A percentile compares a stretch with the other conserved stretches of the same genome.
Conservation (phyloP, 2,888 invertebrate genomes). For the Copidosoma aretas region DNA sequence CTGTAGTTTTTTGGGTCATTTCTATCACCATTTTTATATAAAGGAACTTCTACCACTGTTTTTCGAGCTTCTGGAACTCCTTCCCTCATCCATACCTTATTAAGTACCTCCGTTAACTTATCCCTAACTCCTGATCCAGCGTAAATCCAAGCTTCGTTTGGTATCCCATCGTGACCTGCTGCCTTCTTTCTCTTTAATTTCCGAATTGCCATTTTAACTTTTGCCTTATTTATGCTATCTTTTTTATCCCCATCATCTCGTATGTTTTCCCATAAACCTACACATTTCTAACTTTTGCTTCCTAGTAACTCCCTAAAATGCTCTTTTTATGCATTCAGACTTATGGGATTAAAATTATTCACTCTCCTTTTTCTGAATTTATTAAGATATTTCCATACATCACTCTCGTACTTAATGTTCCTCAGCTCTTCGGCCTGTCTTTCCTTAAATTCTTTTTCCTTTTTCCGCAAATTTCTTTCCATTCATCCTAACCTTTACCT, state of each 20-base stretch:
- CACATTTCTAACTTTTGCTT: background rate
- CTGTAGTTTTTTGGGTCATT: constrained; percentile 38
- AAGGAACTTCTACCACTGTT: constrained; percentile 29
- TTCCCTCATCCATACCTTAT: constrained; percentile 30
- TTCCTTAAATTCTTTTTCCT: constrained; percentile 5
- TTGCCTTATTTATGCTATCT: background rate
- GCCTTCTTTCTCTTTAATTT: constrained; percentile 38
- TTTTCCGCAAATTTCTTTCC: constrained; percentile 4
- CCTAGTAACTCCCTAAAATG: constrained; percentile 1
- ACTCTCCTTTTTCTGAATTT: background rate
- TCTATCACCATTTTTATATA: constrained; percentile 39
- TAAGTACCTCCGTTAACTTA: background rate
- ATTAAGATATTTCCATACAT: constrained; percentile 4
- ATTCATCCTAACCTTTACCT: constrained; percentile 9
- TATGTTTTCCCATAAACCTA: background rate
- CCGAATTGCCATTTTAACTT: background rate
- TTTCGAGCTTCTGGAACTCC: constrained; percentile 39
- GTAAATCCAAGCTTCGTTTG: constrained; percentile 38
- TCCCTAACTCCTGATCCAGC: constrained; percentile 15
- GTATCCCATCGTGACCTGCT: constrained; percentile 31
- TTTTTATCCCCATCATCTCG: background rate
- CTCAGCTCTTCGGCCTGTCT: background rate
- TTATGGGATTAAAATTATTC: background rate
- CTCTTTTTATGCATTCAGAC: background rate
- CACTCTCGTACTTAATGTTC: background rate